Evolutionary conservation across 2,888 invertebrate species (phyloP), one percentile per base, ranked within the genome.

Genomic region (Ectemnius continuus): DNA sequence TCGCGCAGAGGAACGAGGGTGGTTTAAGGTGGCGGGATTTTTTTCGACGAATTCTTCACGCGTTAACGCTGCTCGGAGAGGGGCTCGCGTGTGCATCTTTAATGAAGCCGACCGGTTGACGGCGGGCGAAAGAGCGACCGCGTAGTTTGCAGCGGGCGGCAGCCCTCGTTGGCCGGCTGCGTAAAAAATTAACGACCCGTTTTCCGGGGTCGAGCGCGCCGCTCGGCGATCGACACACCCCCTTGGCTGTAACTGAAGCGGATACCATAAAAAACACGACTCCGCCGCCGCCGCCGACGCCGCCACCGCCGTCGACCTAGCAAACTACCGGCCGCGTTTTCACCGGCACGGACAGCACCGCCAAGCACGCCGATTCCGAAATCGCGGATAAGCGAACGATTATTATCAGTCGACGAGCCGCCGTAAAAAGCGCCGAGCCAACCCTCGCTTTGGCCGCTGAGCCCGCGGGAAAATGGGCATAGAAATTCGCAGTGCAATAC

Each of bases 111-210:
- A 58, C 48, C 61, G 73, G 74, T 76, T 79, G 72, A 81, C 65
- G 72, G 75, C 69, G 74, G 61, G 76, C 78, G 83, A 79, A 82
- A 79, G 71, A 23, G 61, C 66, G 28, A 66, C 59, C 70, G 67
- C 8, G 36, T 36, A 36, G 83, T 70, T 75, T 66, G 73, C 73
- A 66, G 36, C 52, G 52, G 16, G 52, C 75, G 56, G 75, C 80
- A 64, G 61, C 61, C 36, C 76, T 66, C 73, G 76, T 72, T 71
- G 67, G 58, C 68, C 72, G 48, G 57, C 46, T 74, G 74, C 67
- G 74, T 83, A 83, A 83, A 83, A 81, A 81, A 78, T 83, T 83
- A 83, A 83, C 78, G 81, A 83, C 64, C 81, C 66, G 76, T 75
- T 74, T 83, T 83, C 78, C 83, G 81, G 78, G 80, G 78, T 80